Evolutionary conservation across 2,888 invertebrate species (phyloP).

Genomic region (Sesamia inferens): DNA sequence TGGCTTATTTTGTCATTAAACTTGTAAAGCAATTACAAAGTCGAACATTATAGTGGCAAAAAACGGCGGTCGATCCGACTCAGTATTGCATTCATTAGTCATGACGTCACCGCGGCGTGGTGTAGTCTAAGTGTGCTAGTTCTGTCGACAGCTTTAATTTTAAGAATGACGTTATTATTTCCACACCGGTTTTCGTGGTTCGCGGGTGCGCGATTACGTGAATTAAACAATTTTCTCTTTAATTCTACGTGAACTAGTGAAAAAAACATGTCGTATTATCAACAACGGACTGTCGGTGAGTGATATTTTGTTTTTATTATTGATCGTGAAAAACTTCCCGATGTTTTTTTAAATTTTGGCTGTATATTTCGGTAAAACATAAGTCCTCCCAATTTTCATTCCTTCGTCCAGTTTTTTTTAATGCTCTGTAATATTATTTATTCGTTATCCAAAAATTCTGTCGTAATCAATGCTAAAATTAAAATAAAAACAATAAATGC

Average conservation of each 20-base stretch:
- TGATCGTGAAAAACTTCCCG: neutral
- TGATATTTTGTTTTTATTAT: constrained; percentile 41
- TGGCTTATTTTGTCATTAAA: neutral
- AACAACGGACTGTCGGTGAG: constrained; percentile 79
- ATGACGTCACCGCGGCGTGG: constrained; percentile 50
- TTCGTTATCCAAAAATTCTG: neutral
- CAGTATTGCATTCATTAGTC: constrained; percentile 7
- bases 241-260: constrained; percentile 40
- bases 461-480: neutral
- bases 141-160: constrained; percentile 79
- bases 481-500: neutral
- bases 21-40: neutral
- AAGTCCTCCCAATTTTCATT: neutral
- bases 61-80: too few species aligned
- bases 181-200: constrained; percentile 75
- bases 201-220: constrained; percentile 64
- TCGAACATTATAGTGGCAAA: neutral
- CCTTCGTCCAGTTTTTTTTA: neutral
- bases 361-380: neutral
- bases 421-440: neutral
- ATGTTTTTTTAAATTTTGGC: neutral
- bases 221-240: constrained; percentile 45
- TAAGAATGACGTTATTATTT: constrained; percentile 85
- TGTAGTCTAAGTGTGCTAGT: constrained; percentile 47
- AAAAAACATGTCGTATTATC: constrained; percentile 79